phyloP scores from a whole-genome alignment of 2,888 invertebrate species.

The Maniola hyperantus region DNA sequence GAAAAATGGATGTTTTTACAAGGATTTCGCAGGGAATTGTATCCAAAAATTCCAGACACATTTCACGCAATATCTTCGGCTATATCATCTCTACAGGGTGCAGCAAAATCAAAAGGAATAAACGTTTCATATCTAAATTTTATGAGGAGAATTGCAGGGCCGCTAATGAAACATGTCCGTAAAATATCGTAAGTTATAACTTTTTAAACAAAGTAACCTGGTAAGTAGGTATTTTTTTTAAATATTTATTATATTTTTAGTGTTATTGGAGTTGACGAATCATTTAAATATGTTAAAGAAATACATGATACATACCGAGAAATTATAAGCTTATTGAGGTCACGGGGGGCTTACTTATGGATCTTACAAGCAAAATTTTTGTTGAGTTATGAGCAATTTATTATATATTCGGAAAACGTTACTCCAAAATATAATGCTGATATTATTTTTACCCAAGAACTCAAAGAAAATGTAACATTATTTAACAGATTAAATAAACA shows the following conservation, averaged over 20 bases:
- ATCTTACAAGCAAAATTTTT: slow-evolving; percentile 64
- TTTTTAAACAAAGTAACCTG: neutral
- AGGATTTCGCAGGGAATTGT: slow-evolving; percentile 74
- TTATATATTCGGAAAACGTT: slow-evolving; percentile 58
- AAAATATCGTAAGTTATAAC: slow-evolving; percentile 60
- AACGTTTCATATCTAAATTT: slow-evolving; percentile 71
- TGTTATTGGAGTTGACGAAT: slow-evolving; percentile 56
- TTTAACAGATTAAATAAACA: slow-evolving; percentile 70
- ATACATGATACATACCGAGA: slow-evolving; percentile 69
- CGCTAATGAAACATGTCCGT: slow-evolving; percentile 67
- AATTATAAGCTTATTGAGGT: slow-evolving; percentile 60
- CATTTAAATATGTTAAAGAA: slow-evolving; percentile 64
- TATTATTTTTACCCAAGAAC: slow-evolving; percentile 55
- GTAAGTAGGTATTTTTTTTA: neutral
- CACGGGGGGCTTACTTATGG: slow-evolving; percentile 66
- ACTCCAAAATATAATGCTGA: slow-evolving; percentile 63
- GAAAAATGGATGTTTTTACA: slow-evolving; percentile 77
- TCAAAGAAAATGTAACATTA: slow-evolving; percentile 53
- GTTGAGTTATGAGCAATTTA: slow-evolving; percentile 68
- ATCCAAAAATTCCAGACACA: slow-evolving; percentile 71
- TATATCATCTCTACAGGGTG: slow-evolving; percentile 51
- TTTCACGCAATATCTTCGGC: slow-evolving; percentile 66
- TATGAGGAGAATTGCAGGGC: slow-evolving; percentile 68
- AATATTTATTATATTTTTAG: slow-evolving; percentile 50
- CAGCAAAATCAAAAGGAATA: slow-evolving; percentile 64